Conservation (phyloP, 2,888 invertebrate genomes). For the Pelosia muscerda region DNA sequence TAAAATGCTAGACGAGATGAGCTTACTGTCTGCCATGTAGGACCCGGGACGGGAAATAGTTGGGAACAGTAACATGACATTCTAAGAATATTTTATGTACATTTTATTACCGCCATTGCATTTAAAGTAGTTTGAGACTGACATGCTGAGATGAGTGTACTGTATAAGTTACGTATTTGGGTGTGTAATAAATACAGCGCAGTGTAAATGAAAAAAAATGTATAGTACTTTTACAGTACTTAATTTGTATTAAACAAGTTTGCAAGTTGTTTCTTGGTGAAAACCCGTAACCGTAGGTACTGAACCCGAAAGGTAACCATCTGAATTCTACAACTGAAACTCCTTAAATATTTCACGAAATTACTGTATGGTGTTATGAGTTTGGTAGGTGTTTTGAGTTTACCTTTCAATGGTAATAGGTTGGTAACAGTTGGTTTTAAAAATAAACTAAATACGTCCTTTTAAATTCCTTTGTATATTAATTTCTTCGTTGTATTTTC, state of each 20-base stretch:
- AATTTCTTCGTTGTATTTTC: neutral
- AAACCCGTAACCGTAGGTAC: too few relatives aligned
- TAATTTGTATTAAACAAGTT: too few relatives aligned
- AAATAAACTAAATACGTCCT: neutral
- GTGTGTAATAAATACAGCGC: neutral
- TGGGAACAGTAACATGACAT: neutral
- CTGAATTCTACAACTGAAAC: too few relatives aligned
- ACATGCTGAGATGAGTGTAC: neutral
- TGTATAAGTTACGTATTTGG: neutral
- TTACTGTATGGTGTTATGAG: too few relatives aligned
- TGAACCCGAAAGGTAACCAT: too few relatives aligned
- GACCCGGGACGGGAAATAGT: neutral
- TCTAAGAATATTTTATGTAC: slow-evolving; percentile 4
- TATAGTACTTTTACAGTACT: too few relatives aligned
- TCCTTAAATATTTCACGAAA: too few relatives aligned
- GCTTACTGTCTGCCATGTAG: neutral
- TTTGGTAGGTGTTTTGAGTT: too few relatives aligned
- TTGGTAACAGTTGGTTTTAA: too few relatives aligned
- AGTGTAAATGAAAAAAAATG: too few relatives aligned
- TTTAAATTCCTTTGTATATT: neutral
- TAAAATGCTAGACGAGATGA: neutral
- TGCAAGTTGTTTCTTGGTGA: too few relatives aligned
- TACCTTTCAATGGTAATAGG: too few relatives aligned
- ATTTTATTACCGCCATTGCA: neutral
- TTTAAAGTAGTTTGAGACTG: slow-evolving; percentile 1